These are phyloP conservation scores for Caenorhabditis macrosperma DNA, from an alignment of 2,888 invertebrate species.

Conservation along the genomic window DNA sequence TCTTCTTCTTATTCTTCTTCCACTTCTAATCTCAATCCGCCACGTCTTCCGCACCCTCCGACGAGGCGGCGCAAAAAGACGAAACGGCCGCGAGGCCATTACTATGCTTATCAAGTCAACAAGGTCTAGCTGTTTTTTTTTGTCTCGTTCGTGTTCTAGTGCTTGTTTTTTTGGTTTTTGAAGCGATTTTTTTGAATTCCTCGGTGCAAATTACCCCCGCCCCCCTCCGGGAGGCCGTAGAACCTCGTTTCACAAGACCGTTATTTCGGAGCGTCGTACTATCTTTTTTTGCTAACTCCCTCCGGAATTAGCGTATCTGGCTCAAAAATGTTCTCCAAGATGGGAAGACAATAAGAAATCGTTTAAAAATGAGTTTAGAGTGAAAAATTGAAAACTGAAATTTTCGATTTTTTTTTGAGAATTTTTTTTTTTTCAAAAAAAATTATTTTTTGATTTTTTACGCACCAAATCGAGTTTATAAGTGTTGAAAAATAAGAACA, in stretches of 20 bases:
- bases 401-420: too few relatives aligned
- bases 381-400: too few relatives aligned
- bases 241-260: neutral
- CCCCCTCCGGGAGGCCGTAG: too few relatives aligned
- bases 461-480: too few relatives aligned
- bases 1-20: conserved; percentile 14
- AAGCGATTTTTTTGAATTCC: conserved; percentile 13
- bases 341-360: too few relatives aligned
- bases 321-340: too few relatives aligned
- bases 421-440: too few relatives aligned
- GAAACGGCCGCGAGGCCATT: conserved; percentile 34
- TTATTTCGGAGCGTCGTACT: conserved; percentile 19
- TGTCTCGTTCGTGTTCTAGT: conserved; percentile 19
- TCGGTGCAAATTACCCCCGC: too few relatives aligned
- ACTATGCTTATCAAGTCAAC: conserved; percentile 48
- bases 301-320: too few relatives aligned
- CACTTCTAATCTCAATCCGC: conserved; percentile 10
- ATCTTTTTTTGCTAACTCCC: neutral
- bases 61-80: conserved; percentile 28
- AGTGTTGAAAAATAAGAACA: too few relatives aligned
- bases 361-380: conserved; percentile 13
- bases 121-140: conserved; percentile 13
- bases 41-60: conserved; percentile 15
- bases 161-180: neutral
- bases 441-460: too few relatives aligned